A percentile compares a stretch with the other conserved stretches of the same genome.
Evolutionary conservation across 2,797 vertebrate genomes (phyloP).

Genomic region (Xiphorhynchus erythropygius): DNA sequence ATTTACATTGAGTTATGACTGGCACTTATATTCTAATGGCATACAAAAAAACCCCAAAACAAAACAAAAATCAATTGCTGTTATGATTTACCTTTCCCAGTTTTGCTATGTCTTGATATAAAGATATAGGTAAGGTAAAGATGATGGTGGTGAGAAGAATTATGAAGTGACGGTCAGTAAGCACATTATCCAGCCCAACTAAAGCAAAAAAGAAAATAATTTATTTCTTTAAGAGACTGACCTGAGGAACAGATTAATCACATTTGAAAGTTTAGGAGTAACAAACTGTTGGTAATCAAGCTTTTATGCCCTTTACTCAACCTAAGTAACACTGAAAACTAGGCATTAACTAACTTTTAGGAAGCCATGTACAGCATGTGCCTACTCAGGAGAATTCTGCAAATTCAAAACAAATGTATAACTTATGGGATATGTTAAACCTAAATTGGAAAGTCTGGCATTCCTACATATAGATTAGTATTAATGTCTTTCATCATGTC

Average conservation of each 20-base stretch:
- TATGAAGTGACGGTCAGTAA: conserved; percentile 87
- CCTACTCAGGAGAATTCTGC: neutral
- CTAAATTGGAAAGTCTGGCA: neutral
- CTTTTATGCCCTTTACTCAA: neutral
- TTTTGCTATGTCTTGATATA: conserved; percentile 88
- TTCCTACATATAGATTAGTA: neutral
- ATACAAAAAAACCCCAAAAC: neutral
- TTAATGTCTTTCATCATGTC: neutral
- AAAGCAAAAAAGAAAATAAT: conserved; percentile 57
- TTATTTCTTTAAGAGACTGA: neutral
- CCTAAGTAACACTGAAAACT: neutral
- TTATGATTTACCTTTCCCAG: conserved; percentile 88
- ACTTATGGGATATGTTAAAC: neutral
- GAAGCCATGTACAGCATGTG: neutral
- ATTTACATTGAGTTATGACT: neutral
- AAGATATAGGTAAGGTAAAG: conserved; percentile 89
- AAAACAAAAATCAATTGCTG: neutral
- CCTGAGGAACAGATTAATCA: neutral
- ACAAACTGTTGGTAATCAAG: neutral
- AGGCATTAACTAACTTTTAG: neutral
- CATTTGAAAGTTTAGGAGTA: neutral
- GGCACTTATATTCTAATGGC: neutral
- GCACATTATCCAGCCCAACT: conserved; percentile 85
- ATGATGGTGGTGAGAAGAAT: conserved; percentile 85
- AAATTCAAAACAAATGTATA: neutral